Evolutionary conservation across 2,797 vertebrate genomes (phyloP).

Genomic region (Neosilurus mollespiculum): DNA sequence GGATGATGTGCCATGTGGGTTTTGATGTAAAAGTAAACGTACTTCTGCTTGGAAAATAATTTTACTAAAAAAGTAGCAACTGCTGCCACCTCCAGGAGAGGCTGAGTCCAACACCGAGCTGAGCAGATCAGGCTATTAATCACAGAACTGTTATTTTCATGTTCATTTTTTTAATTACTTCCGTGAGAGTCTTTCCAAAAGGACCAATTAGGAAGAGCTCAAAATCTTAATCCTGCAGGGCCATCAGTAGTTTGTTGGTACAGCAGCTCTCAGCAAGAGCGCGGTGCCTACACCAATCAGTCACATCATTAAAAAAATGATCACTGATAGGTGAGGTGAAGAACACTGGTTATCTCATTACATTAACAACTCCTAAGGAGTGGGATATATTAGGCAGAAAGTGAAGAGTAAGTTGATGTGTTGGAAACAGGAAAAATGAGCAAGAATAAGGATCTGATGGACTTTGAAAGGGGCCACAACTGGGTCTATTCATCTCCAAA

Average conservation of each 20-base stretch:
- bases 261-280: background rate
- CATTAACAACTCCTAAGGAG: too few species aligned
- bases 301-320: too few species aligned
- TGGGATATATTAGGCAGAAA: too few species aligned
- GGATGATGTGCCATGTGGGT: background rate
- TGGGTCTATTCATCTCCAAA: too few species aligned
- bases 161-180: background rate
- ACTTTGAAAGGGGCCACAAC: too few species aligned
- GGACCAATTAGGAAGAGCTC: background rate
- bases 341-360: too few species aligned
- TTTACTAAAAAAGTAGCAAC: constrained; percentile 72
- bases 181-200: background rate
- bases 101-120: constrained; percentile 52
- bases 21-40: background rate
- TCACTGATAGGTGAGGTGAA: too few species aligned
- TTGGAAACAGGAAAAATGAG: too few species aligned
- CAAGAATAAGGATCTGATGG: too few species aligned
- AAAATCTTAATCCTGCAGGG: background rate
- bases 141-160: background rate
- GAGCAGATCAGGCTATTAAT: constrained; percentile 54
- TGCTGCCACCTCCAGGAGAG: constrained; percentile 87
- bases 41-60: background rate
- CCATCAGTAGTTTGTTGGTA: background rate
- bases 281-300: too few species aligned
- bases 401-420: too few species aligned